Evolutionary conservation across 2,113 vertebrate species (phyloP), one percentile per base, ranked within the genome.

Genomic region (Pandion haliaetus): DNA sequence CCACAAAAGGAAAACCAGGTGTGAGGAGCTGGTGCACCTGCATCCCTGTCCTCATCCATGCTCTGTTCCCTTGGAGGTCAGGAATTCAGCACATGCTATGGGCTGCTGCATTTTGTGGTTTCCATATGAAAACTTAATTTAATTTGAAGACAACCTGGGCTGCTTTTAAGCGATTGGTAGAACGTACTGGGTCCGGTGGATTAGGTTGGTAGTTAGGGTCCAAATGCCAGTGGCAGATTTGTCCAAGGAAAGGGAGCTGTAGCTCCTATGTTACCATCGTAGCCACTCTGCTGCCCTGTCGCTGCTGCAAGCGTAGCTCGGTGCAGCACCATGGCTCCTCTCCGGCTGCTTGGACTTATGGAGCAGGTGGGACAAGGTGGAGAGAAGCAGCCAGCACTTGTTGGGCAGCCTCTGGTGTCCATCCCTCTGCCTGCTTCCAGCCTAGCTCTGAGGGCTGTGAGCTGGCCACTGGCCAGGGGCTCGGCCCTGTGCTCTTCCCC

Each of bases 361-460:
- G 31, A 71, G 32, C 21, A 40, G 50, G 32, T 50, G 32, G 58
- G n/a, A 54, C 59, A 50, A 76, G 28, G 25, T 8, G 3, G 71
- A 73, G 72, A n/a, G 54, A 78, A 74, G 49, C 57, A 82, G 28
- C 28, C 7, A 11, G 67, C 23, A 3, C 25, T 73, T 2, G 0
- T 2, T 72, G 44, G 21, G 28, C 32, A 42, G 28, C 14, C 19
- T 4, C n/a, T 61, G 50, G 21, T 18, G 2, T 61, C 74, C 5
- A 0, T 42, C 40, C 71, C n/a, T 62, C 34, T 77, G 38, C 50
- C 42, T 3, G 3, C 70, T 63, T 57, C 28, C 70, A 78, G 25
- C 47, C 65, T 1, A 2, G 20, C 19, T 34, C 28, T 2, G 5
- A 63, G 50, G 20, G 5, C 38, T 65, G 31, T 0, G 3, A 59